These are phyloP conservation scores for Leptopilina clavipes DNA, from an alignment of 1,140 invertebrate species.

Conservation along the genomic window DNA sequence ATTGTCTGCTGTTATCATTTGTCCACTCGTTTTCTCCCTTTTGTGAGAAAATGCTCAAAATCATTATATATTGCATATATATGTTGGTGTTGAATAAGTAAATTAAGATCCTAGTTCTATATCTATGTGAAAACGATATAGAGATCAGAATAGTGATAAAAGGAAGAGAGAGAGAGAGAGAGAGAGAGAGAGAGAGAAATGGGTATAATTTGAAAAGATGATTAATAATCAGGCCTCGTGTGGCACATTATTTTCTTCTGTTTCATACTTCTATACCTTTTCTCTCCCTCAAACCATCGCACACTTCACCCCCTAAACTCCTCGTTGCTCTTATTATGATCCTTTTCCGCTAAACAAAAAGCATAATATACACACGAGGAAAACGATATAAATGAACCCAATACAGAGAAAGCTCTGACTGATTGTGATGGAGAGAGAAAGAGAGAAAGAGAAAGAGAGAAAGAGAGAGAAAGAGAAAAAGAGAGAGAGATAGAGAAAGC, in stretches of 20 bases:
- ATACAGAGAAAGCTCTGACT: too few relatives aligned
- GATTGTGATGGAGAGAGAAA: too few relatives aligned
- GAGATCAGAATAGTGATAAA: too few relatives aligned
- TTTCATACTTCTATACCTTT: too few relatives aligned
- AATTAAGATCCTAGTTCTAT: neutral
- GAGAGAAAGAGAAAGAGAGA: neutral
- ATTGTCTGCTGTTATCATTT: too few relatives aligned
- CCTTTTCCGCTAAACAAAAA: conserved; percentile 30
- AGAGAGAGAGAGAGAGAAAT: neutral
- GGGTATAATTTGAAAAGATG: conserved; percentile 5
- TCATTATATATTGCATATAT: too few relatives aligned
- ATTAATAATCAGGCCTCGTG: conserved; percentile 21
- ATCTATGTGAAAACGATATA: too few relatives aligned
- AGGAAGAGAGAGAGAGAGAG: too few relatives aligned
- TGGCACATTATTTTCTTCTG: neutral
- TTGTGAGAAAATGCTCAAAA: too few relatives aligned
- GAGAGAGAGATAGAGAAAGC: neutral
- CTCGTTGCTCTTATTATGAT: conserved; percentile 8
- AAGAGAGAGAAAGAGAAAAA: neutral
- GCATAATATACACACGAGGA: conserved; percentile 10
- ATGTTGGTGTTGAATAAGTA: neutral
- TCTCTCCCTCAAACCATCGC: neutral
- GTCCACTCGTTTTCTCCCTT: too few relatives aligned
- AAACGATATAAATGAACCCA: too few relatives aligned
- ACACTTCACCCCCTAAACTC: neutral